Evolutionary conservation across 1,140 invertebrate genomes (phyloP), one percentile per base, ranked within the genome.

Genomic region (Zaprionus tsacasi): DNA sequence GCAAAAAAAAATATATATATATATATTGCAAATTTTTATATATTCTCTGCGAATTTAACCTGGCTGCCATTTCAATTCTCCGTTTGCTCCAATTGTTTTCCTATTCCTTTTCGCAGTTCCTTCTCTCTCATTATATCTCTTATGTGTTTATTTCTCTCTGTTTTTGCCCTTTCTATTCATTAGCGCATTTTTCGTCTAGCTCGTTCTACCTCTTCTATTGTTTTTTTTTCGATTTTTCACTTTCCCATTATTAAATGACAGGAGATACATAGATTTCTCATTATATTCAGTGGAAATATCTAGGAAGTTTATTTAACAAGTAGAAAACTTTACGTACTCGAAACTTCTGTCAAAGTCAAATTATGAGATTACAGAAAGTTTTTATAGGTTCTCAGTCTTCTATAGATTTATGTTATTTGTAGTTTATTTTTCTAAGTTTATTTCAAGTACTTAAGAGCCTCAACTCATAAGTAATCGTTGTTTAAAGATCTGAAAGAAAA

Each of bases 1-100:
- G 81, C 67, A 43, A 73, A 68, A 45, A 57, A 61, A 63, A 30
- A n/a, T n/a, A n/a, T n/a, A n/a, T n/a, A n/a, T n/a, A n/a, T n/a
- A n/a, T n/a, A n/a, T n/a, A n/a, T n/a, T 73, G 38, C 35, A 54
- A 40, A 11, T 27, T 17, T 60, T 45, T 35, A 25, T 15, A 50
- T 50, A 50, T 10, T 50, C 12, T 50, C 11, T 17, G 45, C 17
- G 38, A 67, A 36, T 58, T 67, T 25, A 35, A 45, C 38, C 12
- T 25, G 17, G 17, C 12, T 38, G 17, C 15, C 65, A 70, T 59
- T 65, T 67, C 33, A 61, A 61, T 76, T 55, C 25, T 33, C n/a
- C n/a, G n/a, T 35, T 61, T 45, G 43, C 45, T 52, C 30, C 27
- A 25, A 68, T 35, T 48, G 48, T 17, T 40, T 58, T 55, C 13